Evolutionary conservation across 2,797 vertebrate species (phyloP).

Genomic region (Synaphobranchus kaupii): DNA sequence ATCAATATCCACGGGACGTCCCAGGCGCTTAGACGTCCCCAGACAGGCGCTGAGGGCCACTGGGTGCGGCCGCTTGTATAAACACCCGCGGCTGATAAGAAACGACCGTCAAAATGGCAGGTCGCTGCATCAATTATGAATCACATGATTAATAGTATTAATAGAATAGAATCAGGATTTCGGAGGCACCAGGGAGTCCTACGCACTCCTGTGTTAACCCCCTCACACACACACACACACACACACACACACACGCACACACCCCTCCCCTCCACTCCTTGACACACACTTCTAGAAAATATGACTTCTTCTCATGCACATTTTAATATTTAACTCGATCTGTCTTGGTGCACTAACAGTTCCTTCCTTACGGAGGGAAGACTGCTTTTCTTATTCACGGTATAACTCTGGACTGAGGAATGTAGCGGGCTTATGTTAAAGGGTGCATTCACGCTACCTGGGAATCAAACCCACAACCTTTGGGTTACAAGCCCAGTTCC

Average conservation of each 20-base stretch:
- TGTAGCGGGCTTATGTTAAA: neutral
- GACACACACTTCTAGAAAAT: conserved; percentile 40
- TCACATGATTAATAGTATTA: conserved; percentile 63
- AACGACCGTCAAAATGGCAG: conserved; percentile 50
- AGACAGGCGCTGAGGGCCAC: conserved; percentile 42
- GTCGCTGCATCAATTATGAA: conserved; percentile 51
- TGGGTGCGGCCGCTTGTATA: conserved; percentile 65
- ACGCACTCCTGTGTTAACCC: neutral
- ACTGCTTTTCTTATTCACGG: neutral
- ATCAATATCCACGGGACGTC: conserved; percentile 33
- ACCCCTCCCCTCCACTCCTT: conserved; percentile 48
- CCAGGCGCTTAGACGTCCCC: conserved; percentile 9
- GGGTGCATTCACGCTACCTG: neutral
- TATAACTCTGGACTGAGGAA: neutral
- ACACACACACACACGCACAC: conserved; percentile 53
- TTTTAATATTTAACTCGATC: conserved; percentile 21
- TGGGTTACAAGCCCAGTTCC: too few species aligned
- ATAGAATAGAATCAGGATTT: conserved; percentile 54
- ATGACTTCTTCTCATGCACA: neutral
- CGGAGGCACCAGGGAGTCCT: conserved; percentile 62
- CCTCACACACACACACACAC: conserved; percentile 20
- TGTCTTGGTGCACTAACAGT: neutral
- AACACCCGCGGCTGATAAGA: conserved; percentile 66
- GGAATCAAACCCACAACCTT: too few species aligned
- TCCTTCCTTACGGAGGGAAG: neutral